phyloP scores from a whole-genome alignment of 1,140 invertebrate species.

The Bathynomus jamesi region DNA sequence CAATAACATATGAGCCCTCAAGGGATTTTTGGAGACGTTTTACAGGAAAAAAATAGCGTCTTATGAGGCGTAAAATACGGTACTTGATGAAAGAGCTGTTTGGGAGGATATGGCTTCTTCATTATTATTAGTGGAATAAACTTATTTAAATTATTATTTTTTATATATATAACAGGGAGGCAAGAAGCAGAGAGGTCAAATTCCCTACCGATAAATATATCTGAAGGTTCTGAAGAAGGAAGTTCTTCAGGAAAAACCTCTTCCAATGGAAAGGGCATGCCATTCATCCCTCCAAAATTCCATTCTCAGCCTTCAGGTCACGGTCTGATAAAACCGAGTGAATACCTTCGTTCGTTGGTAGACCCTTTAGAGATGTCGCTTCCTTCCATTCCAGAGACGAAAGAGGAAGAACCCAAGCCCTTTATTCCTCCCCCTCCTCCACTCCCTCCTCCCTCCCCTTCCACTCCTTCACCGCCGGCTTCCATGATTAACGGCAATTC shows the following conservation, averaged over 20 bases:
- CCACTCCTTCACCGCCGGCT: slow-evolving; percentile 22
- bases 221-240: slow-evolving; percentile 18
- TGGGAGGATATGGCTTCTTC: too few relatives aligned
- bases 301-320: slow-evolving; percentile 55
- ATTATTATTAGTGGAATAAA: too few relatives aligned
- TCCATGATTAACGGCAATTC: not conserved
- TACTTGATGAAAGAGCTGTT: too few relatives aligned
- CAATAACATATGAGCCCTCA: too few relatives aligned
- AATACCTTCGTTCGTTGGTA: slow-evolving; percentile 75
- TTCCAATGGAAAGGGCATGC: slow-evolving; percentile 8
- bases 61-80: too few relatives aligned
- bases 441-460: slow-evolving; percentile 48
- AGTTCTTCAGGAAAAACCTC: slow-evolving; percentile 8
- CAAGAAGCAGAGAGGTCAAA: slow-evolving; percentile 20
- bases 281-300: slow-evolving; percentile 79
- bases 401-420: slow-evolving; percentile 17
- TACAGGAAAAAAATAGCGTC: too few relatives aligned
- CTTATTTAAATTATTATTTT: too few relatives aligned
- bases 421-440: slow-evolving; percentile 48
- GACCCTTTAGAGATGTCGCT: slow-evolving; percentile 37
- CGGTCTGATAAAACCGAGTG: slow-evolving; percentile 81
- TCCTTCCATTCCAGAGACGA: slow-evolving; percentile 35
- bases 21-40: too few relatives aligned
- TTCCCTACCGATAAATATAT: slow-evolving; percentile 33
- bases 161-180: not conserved